Conservation (phyloP, 2,888 invertebrate genomes). For the Cephus spinipes region DNA sequence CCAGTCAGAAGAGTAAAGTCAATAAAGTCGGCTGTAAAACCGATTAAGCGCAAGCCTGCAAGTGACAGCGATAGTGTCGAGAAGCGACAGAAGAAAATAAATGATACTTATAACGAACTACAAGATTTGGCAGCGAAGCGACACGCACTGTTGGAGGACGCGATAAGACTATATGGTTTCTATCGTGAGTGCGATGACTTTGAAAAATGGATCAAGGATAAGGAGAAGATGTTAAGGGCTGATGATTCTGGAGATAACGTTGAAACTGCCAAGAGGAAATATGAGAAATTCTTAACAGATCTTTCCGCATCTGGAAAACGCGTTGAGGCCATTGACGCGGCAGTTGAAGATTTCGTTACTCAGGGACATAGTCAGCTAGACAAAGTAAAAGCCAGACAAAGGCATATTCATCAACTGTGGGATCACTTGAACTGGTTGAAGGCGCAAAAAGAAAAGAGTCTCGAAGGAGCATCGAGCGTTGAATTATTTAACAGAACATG, state of each 20-base stretch:
- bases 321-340: conserved; percentile 88
- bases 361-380: conserved; percentile 90
- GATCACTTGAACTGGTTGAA: conserved; percentile 87
- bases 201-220: conserved; percentile 97
- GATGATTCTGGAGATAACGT: conserved; percentile 91
- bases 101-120: conserved; percentile 84
- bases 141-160: conserved; percentile 88
- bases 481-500: conserved; percentile 96
- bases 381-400: conserved; percentile 80
- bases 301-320: conserved; percentile 93
- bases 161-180: conserved; percentile 92
- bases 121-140: conserved; percentile 83
- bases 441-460: conserved; percentile 88
- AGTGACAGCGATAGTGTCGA: conserved; percentile 84
- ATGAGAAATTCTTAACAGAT: conserved; percentile 97
- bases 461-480: conserved; percentile 93
- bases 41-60: conserved; percentile 55
- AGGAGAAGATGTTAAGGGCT: conserved; percentile 86
- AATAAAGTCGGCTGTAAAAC: conserved; percentile 62
- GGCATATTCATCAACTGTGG: conserved; percentile 92
- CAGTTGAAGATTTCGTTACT: conserved; percentile 86
- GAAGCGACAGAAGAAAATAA: conserved; percentile 82
- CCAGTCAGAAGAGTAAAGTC: conserved; percentile 77
- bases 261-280: conserved; percentile 92
- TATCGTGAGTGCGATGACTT: conserved; percentile 98